Conservation (phyloP, 2,888 invertebrate genomes). For the Zygothrica quintamaculata region DNA sequence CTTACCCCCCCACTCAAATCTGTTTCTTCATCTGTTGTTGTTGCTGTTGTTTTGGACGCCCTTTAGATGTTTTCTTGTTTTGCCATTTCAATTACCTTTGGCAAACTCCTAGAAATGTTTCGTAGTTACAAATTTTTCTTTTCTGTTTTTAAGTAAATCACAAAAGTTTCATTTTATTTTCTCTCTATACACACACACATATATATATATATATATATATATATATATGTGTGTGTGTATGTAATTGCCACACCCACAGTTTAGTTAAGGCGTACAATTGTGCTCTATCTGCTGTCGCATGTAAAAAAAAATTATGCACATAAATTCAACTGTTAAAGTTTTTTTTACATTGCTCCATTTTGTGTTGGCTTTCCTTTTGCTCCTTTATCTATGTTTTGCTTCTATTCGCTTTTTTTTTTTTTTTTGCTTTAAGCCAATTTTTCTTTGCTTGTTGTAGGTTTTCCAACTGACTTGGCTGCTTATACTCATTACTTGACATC, state of each 20-base stretch:
- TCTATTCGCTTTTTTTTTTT: conserved; percentile 30
- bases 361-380: neutral
- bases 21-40: neutral
- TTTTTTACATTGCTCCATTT: conserved; percentile 34
- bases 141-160: conserved; percentile 49
- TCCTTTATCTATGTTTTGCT: neutral
- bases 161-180: conserved; percentile 44
- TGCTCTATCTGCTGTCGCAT: conserved; percentile 46
- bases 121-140: conserved; percentile 19
- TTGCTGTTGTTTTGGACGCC: neutral
- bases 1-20: neutral
- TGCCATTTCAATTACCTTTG: conserved; percentile 62
- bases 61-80: neutral
- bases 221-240: conserved; percentile 1
- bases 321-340: conserved; percentile 70
- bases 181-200: neutral
- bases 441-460: conserved; percentile 25
- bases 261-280: conserved; percentile 10
- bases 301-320: conserved; percentile 74
- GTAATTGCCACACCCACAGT: conserved; percentile 53
- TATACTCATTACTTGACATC: conserved; percentile 46
- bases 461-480: conserved; percentile 40
- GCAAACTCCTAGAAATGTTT: conserved; percentile 46
- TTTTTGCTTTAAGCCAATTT: conserved; percentile 30
- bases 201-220: neutral